Evolutionary conservation across 1,140 invertebrate species (phyloP).

Genomic region (Ectropis grisescens): DNA sequence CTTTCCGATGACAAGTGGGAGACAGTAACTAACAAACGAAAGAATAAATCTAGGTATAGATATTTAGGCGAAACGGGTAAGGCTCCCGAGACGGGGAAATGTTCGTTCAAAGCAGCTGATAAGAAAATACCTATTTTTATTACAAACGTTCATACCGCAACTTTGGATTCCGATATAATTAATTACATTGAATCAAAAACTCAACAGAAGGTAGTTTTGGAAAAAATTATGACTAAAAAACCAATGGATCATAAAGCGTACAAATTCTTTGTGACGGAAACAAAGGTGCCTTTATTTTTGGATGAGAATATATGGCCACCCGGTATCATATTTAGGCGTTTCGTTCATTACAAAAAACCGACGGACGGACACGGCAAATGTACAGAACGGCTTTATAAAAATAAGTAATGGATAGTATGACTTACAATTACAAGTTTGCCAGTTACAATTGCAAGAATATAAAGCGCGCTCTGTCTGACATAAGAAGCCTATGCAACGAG

Average conservation of each 20-base stretch:
- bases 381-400: not conserved
- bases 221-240: conserved; percentile 9
- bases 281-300: conserved; percentile 11
- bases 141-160: conserved; percentile 6
- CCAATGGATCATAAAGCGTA: conserved; percentile 14
- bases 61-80: conserved; percentile 1
- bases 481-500: conserved; percentile 3
- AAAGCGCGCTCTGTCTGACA: conserved; percentile 4
- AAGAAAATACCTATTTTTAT: conserved; percentile 8
- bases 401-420: too few relatives aligned
- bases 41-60: conserved; percentile 1
- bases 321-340: conserved; percentile 18
- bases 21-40: not conserved
- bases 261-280: conserved; percentile 13
- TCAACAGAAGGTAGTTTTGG: too few relatives aligned
- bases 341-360: conserved; percentile 15
- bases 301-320: conserved; percentile 15
- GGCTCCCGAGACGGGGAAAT: not conserved
- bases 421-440: too few relatives aligned
- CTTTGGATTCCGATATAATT: conserved; percentile 6
- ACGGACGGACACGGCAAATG: too few relatives aligned
- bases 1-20: conserved; percentile 1
- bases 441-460: conserved; percentile 15
- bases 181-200: conserved; percentile 12
- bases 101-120: conserved; percentile 10